Base-by-base conservation (phyloP, 2,888 invertebrate species). In the Drosophila kambysellisi region DNA sequence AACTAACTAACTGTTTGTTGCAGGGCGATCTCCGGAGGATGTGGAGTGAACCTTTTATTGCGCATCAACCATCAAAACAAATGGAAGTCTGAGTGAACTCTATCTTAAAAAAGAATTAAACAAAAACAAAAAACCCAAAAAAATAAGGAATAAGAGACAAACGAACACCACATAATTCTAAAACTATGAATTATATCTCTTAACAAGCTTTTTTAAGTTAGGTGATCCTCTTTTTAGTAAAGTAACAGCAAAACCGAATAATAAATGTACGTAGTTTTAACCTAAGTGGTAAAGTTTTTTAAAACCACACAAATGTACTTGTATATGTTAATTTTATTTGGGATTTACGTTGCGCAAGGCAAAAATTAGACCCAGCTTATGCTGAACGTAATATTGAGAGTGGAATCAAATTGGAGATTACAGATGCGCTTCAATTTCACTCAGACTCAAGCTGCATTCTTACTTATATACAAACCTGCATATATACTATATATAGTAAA, bases 41-140 rank as follows among this genome's bases (percentile, higher is more conserved):
- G 99, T 99, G 99, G 99, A 98, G 97, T 92, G 99, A 98, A 94
- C 98, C 98, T 81, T 98, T 98, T 94, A 97, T 97, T 94, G 95
- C 96, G 85, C 96, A 97, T 90, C 95, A 95, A 91, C 95, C 95
- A 91, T 95, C 97, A 84, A 98, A 97, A 94, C 96, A 96, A 94
- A 94, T 96, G 94, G 96, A 96, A 94, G 96, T 96, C 95, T 96
- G 95, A 96, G 92, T 92, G 91, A 91, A 86, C 81, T 80, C 71
- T 88, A 80, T 87, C 81, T 88, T 78, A 77, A 65, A 75, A 51
- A 32, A 68, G 46, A 74, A 68, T 53, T 62, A 53, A 77, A 76
- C 59, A 70, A 67, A 50, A 54, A 67, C 62, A 35, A 30, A 56
- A 51, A 46, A 15, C 15, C 8, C 46, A 62, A 63, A 79, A 57